Base-by-base conservation (phyloP, 2,888 invertebrate species). In the Anodontia alba region DNA sequence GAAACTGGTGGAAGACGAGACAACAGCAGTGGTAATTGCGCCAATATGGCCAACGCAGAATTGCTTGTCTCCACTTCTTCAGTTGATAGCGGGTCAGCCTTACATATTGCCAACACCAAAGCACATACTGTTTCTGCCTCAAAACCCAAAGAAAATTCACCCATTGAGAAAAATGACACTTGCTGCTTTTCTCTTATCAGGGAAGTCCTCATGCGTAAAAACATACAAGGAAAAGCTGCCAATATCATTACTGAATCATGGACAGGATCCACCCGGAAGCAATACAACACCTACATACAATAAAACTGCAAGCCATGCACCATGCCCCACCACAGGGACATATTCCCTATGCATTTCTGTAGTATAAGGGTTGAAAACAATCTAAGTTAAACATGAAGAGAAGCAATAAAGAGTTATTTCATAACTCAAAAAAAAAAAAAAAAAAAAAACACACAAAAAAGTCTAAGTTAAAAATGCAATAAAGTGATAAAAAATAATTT, bases 101-200 rank as follows among this genome's bases (percentile, higher is more conserved):
- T 17, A 72, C 31, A n/a, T 68, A 7, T 36, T 76, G 17, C 62
- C 68, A 3, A 2, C 1, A 20, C 20, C 33, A 8, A 31, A 70
- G 31, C 23, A 66, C 7, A 71, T 71, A 12, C 67, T 79, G 17
- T 2, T 5, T 17, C 51, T 71, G 8, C 71, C 38, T 15, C 70
- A 75, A 70, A 62, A 67, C 38, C 79, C 75, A 36, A 26, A 42
- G 20, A 20, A 15, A 7, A 38, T 26, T 43, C 78, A 78, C 31
- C 78, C 78, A 17, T 51, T 78, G 23, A 51, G 23, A 20, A 46
- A 70, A 57, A 15, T 78, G 42, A 51, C 36, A n/a, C 31, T 78
- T 10, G 69, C 69, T 54, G 73, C 46, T 79, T 79, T 79, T 79
- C 33, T 62, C 23, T 36, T 79, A 54, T 74, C 74, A 15, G 74